Evolutionary conservation across 2,888 invertebrate species (phyloP).

Genomic region (Ectemnius lituratus): DNA sequence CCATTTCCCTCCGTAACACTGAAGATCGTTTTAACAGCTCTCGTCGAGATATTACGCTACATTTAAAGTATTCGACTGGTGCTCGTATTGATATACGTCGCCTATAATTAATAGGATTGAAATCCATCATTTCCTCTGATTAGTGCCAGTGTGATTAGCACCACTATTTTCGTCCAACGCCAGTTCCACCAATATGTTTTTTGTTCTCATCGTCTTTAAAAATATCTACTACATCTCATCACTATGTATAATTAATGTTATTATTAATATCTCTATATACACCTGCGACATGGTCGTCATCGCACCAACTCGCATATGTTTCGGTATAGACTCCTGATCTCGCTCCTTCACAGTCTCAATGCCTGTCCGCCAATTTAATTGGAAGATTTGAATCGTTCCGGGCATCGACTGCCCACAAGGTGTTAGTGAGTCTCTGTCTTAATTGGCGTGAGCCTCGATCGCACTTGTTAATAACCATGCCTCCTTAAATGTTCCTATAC

Average conservation of each 20-base stretch:
- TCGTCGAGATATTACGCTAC: slow-evolving; percentile 53
- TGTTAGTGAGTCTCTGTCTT: slow-evolving; percentile 16
- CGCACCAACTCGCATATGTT: slow-evolving; percentile 44
- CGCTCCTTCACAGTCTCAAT: slow-evolving; percentile 31
- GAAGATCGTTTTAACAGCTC: slow-evolving; percentile 53
- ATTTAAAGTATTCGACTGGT: slow-evolving; percentile 52
- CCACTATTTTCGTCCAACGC: slow-evolving; percentile 40
- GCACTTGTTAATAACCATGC: slow-evolving; percentile 16
- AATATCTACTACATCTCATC: slow-evolving; percentile 61
- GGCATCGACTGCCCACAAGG: slow-evolving; percentile 39
- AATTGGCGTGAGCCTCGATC: slow-evolving; percentile 39
- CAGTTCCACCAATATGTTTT: slow-evolving; percentile 27
- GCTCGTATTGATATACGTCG: slow-evolving; percentile 48
- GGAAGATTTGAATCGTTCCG: slow-evolving; percentile 58
- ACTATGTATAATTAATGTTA: slow-evolving; percentile 54
- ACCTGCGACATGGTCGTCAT: slow-evolving; percentile 40
- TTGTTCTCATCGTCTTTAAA: slow-evolving; percentile 54
- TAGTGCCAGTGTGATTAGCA: slow-evolving; percentile 57
- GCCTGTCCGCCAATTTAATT: slow-evolving; percentile 42
- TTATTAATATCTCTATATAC: slow-evolving; percentile 50
- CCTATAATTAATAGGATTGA: slow-evolving; percentile 57
- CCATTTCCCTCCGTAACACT: slow-evolving; percentile 50
- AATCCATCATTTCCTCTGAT: slow-evolving; percentile 41
- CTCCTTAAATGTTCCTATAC: slow-evolving; percentile 12
- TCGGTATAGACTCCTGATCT: slow-evolving; percentile 36